Conservation (phyloP, 2,797 vertebrate genomes). For the Chelonia mydas region DNA sequence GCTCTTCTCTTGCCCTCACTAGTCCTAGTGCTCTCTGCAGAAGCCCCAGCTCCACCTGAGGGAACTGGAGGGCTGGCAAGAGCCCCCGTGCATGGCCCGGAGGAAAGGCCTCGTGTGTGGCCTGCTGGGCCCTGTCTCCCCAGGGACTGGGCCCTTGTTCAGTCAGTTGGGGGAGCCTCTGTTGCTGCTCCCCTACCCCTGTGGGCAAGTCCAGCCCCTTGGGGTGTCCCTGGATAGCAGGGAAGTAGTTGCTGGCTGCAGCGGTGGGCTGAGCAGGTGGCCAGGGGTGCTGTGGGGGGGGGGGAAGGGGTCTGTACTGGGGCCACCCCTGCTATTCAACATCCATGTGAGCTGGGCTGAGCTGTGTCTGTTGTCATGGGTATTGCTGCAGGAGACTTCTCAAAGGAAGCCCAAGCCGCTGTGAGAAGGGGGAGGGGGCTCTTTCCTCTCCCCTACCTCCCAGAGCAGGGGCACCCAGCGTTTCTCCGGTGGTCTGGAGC, state of each 20-base stretch:
- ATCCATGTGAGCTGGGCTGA: no score
- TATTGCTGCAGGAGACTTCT: background rate
- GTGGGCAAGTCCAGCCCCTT: background rate
- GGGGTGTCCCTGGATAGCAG: no score
- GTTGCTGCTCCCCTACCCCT: accelerated
- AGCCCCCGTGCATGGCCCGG: slow-evolving; percentile 22
- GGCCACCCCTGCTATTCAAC: background rate
- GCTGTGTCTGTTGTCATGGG: background rate
- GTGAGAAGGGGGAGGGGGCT: background rate
- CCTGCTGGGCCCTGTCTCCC: background rate
- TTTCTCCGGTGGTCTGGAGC: background rate
- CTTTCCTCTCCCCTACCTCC: no score
- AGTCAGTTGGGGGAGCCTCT: background rate
- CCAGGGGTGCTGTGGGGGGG: no score
- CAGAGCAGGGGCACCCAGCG: background rate
- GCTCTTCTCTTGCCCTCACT: background rate
- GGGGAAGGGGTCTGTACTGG: background rate
- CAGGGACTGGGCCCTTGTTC: background rate
- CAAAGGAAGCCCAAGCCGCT: background rate
- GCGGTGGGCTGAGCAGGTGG: no score
- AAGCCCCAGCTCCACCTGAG: accelerated
- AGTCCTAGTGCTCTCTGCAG: background rate
- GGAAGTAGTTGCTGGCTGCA: background rate
- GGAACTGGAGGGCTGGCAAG: background rate
- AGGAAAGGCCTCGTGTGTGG: background rate